phyloP scores from a whole-genome alignment of 1,140 invertebrate species.

The Drosophila nigrodunni region DNA sequence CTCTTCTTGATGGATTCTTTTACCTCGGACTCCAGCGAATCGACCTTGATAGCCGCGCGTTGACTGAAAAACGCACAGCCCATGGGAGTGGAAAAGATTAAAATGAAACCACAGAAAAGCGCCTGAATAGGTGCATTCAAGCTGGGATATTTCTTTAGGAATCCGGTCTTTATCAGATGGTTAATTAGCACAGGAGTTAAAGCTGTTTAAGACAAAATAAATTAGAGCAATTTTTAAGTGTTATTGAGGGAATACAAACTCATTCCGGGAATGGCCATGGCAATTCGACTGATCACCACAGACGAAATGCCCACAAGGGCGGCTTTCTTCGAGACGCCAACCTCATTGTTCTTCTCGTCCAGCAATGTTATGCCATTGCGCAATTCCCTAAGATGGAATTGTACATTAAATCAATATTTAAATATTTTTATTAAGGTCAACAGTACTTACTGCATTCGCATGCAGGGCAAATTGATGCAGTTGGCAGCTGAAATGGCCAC shows the following conservation, averaged over 20 bases:
- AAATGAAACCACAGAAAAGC: constrained; percentile 89
- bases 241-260: constrained; percentile 86
- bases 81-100: constrained; percentile 92
- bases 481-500: constrained; percentile 95
- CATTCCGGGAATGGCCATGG: constrained; percentile 96
- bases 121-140: constrained; percentile 88
- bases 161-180: constrained; percentile 87
- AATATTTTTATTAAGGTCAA: constrained; percentile 2
- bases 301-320: constrained; percentile 92
- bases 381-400: constrained; percentile 88
- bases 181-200: constrained; percentile 90
- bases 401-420: too few relatives aligned
- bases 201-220: constrained; percentile 84
- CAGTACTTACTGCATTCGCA: constrained; percentile 92
- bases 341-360: constrained; percentile 89
- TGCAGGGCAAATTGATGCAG: constrained; percentile 96
- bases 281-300: constrained; percentile 93
- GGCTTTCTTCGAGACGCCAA: constrained; percentile 90
- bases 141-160: constrained; percentile 86
- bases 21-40: constrained; percentile 87
- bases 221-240: constrained; percentile 4
- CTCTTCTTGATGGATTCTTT: constrained; percentile 85
- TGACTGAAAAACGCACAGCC: constrained; percentile 93
- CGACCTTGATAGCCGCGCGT: constrained; percentile 86
- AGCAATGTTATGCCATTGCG: constrained; percentile 91